Conservation (phyloP, 2,888 invertebrate genomes). For the Liposcelis brunnea region DNA sequence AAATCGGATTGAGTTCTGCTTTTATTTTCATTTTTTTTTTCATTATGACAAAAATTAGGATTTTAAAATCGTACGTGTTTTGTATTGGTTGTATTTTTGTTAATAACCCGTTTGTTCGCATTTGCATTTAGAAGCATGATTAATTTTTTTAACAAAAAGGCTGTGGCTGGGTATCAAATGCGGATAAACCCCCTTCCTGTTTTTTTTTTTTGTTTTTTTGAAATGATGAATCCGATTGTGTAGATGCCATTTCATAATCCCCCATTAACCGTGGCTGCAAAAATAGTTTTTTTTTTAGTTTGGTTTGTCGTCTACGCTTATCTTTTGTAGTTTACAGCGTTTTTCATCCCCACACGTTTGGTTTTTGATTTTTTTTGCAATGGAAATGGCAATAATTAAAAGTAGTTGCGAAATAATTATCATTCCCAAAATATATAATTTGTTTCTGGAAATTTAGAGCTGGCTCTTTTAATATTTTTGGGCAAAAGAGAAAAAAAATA, state of each 20-base stretch:
- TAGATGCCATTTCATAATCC: background rate
- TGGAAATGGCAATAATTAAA: too few relatives aligned
- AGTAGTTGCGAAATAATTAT: too few relatives aligned
- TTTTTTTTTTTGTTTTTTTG: too few relatives aligned
- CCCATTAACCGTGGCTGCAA: background rate
- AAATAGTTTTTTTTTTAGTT: background rate
- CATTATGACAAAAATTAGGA: slow-evolving; percentile 28
- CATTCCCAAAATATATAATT: too few relatives aligned
- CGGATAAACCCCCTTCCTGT: too few relatives aligned
- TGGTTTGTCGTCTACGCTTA: background rate
- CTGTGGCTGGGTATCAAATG: too few relatives aligned
- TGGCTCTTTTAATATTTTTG: too few relatives aligned
- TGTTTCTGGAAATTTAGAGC: too few relatives aligned
- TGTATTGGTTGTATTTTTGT: slow-evolving; percentile 12
- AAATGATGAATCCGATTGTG: background rate
- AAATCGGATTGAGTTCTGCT: slow-evolving; percentile 15
- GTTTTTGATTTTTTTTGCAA: slow-evolving; percentile 12
- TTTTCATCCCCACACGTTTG: slow-evolving; percentile 7
- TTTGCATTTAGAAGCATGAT: slow-evolving; percentile 22
- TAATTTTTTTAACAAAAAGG: too few relatives aligned
- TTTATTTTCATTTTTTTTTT: slow-evolving; percentile 2
- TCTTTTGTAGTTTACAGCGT: slow-evolving; percentile 3
- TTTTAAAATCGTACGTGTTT: slow-evolving; percentile 34
- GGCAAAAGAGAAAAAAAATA: too few relatives aligned
- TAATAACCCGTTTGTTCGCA: slow-evolving; percentile 24